Conservation (phyloP, 2,113 vertebrate genomes). For the Psammodynastes pulverulentus region DNA sequence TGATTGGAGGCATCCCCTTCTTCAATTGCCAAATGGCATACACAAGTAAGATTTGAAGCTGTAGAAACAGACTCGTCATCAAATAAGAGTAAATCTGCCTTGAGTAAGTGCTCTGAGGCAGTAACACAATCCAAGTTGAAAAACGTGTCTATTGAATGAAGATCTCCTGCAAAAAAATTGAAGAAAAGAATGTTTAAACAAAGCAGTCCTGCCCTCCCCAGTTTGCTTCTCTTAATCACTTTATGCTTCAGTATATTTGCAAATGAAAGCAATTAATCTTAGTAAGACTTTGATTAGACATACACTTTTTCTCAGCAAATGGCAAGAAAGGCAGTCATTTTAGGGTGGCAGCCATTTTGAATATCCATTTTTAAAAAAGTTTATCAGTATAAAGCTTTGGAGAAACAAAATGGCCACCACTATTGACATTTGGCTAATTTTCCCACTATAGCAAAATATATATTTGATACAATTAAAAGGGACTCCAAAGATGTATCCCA, state of each 20-base stretch:
- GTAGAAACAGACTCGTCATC: conserved; percentile 59
- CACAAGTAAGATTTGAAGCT: conserved; percentile 60
- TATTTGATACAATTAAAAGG: background rate
- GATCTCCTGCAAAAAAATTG: conserved; percentile 61
- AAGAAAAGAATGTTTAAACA: background rate
- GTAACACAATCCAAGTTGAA: conserved; percentile 85
- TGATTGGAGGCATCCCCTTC: conserved; percentile 55
- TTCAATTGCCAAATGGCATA: too few relatives aligned
- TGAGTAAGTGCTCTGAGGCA: conserved; percentile 80
- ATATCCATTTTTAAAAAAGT: background rate
- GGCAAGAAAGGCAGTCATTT: background rate
- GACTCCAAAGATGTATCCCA: background rate
- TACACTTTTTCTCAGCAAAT: background rate
- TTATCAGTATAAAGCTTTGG: background rate
- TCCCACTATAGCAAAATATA: background rate
- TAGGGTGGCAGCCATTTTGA: background rate
- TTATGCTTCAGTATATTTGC: background rate
- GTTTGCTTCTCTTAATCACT: background rate
- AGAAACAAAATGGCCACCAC: background rate
- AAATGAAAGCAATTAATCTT: background rate
- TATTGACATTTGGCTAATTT: background rate
- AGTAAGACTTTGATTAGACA: background rate
- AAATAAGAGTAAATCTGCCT: conserved; percentile 86
- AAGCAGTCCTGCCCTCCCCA: background rate
- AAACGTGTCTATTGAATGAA: conserved; percentile 78